Base-by-base conservation (phyloP, 2,888 invertebrate genomes). In the Drosophila vallismaia region DNA sequence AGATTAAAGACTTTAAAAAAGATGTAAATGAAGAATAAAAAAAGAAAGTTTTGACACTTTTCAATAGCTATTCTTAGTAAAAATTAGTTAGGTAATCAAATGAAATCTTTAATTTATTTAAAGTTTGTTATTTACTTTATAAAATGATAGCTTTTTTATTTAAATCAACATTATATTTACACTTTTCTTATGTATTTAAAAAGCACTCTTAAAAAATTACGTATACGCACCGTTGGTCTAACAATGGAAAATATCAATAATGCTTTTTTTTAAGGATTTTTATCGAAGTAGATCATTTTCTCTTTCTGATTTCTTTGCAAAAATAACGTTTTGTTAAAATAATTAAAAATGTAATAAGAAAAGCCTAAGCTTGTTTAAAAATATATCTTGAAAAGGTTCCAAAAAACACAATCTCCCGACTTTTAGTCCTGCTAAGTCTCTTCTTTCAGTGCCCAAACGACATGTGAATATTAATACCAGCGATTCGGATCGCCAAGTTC, bases 391-490 rank as follows among this genome's bases (percentile, higher is more conserved):
- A 36, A 5, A 36, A 5, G 6, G n/a, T 12, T n/a, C 6, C n/a
- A 36, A 36, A 8, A 36, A 36, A 2, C 8, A 4, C 9, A 7
- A 42, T 4, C 7, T 12, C 6, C 19, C 7, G 7, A 8, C 12
- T 3, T 4, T 8, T 3, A 19, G 9, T 19, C 3, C 5, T 0
- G 7, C 19, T 8, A n/a, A 28, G 10, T 12, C 19, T 33, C 56
- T 62, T 62, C 31, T 62, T 40, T n/a, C 48, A 33, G 42, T 62
- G 60, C 48, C 72, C 71, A 72, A 80, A 88, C 89, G 84, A 86
- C 88, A 87, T 86, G 85, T 88, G 89, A 89, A 89, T 89, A 89
- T 89, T 89, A 89, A 89, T 89, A 89, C 78, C 76, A 79, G 67
- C 73, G 76, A 79, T 79, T 64, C 72, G 62, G 55, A 63, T 77